Evolutionary conservation across 2,888 invertebrate species (phyloP).

Genomic region (Aplocera efformata): DNA sequence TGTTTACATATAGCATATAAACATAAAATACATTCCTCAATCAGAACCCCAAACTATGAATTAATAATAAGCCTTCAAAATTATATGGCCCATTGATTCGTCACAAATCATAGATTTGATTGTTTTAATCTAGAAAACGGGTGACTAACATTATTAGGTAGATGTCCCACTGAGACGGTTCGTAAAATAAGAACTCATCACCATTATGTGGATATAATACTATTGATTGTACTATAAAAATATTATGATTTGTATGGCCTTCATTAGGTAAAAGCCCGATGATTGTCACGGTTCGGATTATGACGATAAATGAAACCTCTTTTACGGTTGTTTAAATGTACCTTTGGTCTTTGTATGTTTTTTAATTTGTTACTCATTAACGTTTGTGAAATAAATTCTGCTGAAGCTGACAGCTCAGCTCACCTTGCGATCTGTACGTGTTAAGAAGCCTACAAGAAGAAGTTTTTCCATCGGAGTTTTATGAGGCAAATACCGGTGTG

Average conservation of each 20-base stretch:
- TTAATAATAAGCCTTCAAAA: constrained; percentile 9
- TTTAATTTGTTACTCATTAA: no score
- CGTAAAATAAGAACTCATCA: constrained; percentile 32
- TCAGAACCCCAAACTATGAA: constrained; percentile 12
- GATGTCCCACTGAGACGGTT: constrained; percentile 28
- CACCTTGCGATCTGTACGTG: no score
- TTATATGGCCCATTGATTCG: constrained; percentile 16
- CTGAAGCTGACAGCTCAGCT: no score
- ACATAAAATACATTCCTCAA: constrained; percentile 6
- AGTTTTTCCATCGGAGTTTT: no score
- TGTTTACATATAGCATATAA: background rate
- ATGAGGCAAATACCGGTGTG: no score
- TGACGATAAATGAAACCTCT: background rate
- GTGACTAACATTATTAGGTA: constrained; percentile 25
- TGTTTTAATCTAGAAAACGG: constrained; percentile 23
- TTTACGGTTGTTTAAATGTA: no score
- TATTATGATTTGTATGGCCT: constrained; percentile 36
- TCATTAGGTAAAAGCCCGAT: constrained; percentile 32
- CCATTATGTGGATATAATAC: constrained; percentile 30
- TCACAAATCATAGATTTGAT: constrained; percentile 24
- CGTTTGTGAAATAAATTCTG: no score
- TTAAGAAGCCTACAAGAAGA: no score
- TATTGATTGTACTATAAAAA: constrained; percentile 43
- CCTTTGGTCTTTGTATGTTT: no score
- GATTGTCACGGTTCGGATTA: background rate